Evolutionary conservation across 2,797 vertebrate species (phyloP).

Genomic region (Champsocephalus esox): DNA sequence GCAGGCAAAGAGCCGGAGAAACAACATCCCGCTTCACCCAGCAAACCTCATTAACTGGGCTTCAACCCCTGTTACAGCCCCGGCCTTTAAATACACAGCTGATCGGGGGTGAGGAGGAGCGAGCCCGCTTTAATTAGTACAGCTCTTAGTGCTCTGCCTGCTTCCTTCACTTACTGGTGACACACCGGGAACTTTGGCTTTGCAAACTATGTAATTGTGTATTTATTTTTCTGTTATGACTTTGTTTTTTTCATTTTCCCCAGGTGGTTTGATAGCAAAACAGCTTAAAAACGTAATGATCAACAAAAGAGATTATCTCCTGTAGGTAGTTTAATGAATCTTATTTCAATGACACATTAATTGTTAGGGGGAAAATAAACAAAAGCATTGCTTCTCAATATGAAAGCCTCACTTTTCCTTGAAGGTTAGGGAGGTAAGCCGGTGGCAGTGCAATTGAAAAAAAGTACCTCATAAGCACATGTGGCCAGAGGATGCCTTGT

Average conservation of each 20-base stretch:
- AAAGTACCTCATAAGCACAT: background rate
- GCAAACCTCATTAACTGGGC: constrained; percentile 72
- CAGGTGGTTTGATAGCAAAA: background rate
- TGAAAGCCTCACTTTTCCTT: background rate
- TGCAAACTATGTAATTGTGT: background rate
- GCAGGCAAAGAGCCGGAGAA: background rate
- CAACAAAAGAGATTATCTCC: constrained; percentile 18
- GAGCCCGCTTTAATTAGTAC: constrained; percentile 59
- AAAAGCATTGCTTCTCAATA: background rate
- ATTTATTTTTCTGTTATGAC: background rate
- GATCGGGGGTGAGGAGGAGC: constrained; percentile 37
- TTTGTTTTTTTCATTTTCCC: background rate
- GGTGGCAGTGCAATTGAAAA: background rate
- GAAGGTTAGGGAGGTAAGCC: background rate
- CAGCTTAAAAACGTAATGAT: background rate
- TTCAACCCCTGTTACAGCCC: constrained; percentile 33
- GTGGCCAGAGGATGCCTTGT: no score
- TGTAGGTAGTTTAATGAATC: constrained; percentile 19
- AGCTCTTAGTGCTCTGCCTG: constrained; percentile 42
- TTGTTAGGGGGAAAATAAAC: background rate
- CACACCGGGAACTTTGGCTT: background rate
- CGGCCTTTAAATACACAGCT: constrained; percentile 33
- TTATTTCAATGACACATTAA: constrained; percentile 13
- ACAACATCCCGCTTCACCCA: constrained; percentile 12
- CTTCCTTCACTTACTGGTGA: constrained; percentile 21